These are phyloP conservation scores for Agapornis canus DNA, from an alignment of 2,797 vertebrate species.

Conservation along the genomic window DNA sequence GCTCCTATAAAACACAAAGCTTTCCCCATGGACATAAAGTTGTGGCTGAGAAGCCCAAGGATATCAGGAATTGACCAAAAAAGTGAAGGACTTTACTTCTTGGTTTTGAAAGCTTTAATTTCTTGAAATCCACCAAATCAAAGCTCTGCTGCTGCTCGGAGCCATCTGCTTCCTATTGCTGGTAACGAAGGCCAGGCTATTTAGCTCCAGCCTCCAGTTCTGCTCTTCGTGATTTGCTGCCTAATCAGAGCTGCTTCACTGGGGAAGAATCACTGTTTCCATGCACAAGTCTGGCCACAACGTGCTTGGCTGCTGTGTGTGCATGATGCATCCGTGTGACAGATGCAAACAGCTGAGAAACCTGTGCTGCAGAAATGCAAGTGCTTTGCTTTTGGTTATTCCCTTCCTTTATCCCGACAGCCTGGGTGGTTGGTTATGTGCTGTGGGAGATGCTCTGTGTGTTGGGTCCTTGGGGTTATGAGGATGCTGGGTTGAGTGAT, in stretches of 20 bases:
- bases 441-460: accelerated
- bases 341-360: not conserved
- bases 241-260: not conserved
- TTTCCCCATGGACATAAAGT: not conserved
- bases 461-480: not conserved
- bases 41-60: not conserved
- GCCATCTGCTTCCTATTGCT: not conserved
- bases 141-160: not conserved
- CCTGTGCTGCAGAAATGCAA: accelerated
- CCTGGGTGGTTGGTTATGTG: not conserved
- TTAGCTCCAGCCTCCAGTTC: not conserved
- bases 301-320: not conserved
- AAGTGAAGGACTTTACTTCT: not conserved
- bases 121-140: not conserved
- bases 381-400: not conserved
- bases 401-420: not conserved
- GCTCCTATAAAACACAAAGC: not conserved
- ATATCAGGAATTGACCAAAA: not conserved
- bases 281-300: not conserved
- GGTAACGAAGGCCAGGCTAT: not conserved
- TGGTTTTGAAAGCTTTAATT: not conserved
- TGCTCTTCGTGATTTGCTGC: not conserved
- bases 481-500: not conserved
- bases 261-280: not conserved
- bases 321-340: accelerated